Evolutionary conservation across 1,140 invertebrate species (phyloP).

Genomic region (Hestina assimilis): DNA sequence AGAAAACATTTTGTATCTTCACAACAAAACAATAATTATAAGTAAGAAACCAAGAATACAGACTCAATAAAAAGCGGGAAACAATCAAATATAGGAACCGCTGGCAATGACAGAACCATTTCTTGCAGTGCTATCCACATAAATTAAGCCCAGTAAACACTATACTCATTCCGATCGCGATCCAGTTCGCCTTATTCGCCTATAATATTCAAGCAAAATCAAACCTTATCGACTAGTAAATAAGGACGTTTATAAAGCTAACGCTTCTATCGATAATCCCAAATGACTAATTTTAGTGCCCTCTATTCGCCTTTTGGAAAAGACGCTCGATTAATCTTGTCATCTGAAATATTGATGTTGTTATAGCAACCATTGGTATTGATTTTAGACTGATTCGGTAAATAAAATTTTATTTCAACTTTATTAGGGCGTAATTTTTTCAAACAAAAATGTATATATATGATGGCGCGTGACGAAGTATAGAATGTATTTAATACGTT

Average conservation of each 20-base stretch:
- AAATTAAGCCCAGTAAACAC: constrained; percentile 36
- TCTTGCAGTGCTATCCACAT: constrained; percentile 31
- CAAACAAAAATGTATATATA: no score
- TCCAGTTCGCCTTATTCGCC: constrained; percentile 11
- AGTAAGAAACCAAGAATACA: not conserved
- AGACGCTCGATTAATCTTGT: constrained; percentile 61
- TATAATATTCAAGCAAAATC: not conserved
- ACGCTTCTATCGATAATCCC: constrained; percentile 33
- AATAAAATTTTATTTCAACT: not conserved
- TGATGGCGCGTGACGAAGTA: no score
- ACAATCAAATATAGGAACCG: constrained; percentile 19
- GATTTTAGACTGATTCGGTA: constrained; percentile 1
- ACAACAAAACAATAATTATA: no score
- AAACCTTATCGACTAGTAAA: not conserved
- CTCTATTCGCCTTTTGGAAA: constrained; percentile 52
- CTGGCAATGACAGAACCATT: constrained; percentile 19
- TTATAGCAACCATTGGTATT: constrained; percentile 35
- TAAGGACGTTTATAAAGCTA: not conserved
- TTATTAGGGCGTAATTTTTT: not conserved
- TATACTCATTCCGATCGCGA: constrained; percentile 26
- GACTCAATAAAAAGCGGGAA: constrained; percentile 8
- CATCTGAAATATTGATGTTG: constrained; percentile 54
- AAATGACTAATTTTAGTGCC: constrained; percentile 58
- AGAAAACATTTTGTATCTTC: no score
- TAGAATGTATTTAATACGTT: no score